phyloP scores from a whole-genome alignment of 2,113 vertebrate genomes.

The Tenrec ecaudatus region DNA sequence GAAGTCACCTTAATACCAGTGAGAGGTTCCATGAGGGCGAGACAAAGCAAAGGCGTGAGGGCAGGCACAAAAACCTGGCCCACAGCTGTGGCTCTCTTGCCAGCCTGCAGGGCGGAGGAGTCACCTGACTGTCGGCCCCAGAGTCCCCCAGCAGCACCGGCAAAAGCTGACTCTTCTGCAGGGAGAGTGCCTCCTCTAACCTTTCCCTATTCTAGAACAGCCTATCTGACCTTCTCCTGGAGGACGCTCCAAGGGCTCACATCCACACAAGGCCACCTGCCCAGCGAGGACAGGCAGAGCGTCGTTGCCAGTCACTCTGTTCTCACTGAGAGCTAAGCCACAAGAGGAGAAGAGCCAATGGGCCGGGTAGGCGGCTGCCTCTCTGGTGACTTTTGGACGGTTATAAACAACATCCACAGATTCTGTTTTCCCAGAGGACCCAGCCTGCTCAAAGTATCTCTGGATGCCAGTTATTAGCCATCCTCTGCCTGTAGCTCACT shows the following conservation, averaged over 20 bases:
- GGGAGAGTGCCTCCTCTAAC: neutral
- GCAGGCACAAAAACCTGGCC: constrained; percentile 26
- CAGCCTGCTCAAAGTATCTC: neutral
- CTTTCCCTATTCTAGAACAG: too few relatives aligned
- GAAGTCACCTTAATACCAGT: neutral
- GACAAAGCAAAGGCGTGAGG: constrained; percentile 2
- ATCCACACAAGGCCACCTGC: neutral
- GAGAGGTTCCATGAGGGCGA: neutral
- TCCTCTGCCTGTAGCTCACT: neutral
- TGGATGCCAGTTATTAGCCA: neutral
- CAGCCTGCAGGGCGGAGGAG: neutral
- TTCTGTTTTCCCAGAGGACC: neutral
- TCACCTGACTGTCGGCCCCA: neutral
- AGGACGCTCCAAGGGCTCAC: neutral
- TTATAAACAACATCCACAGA: neutral
- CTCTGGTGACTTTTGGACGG: neutral
- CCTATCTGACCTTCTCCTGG: neutral
- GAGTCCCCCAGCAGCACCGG: neutral
- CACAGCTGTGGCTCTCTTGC: neutral
- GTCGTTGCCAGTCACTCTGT: neutral
- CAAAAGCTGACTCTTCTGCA: neutral
- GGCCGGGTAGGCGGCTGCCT: neutral
- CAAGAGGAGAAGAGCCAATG: neutral
- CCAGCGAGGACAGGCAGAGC: neutral
- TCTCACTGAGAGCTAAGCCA: constrained; percentile 30